Evolutionary conservation across 2,888 invertebrate species (phyloP).

Genomic region (Lymantria monacha): DNA sequence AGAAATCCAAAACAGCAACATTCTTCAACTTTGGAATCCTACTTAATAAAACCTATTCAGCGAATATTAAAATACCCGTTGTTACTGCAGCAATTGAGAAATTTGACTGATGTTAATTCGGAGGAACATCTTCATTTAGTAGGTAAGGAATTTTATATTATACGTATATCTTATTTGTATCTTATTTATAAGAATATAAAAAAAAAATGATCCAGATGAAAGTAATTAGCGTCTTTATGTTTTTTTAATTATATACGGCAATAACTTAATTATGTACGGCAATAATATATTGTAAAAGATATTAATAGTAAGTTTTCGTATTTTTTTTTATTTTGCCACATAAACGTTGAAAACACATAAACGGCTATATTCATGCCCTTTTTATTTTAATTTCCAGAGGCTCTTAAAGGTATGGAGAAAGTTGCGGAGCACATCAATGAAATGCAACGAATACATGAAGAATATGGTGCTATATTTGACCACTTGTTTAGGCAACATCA

Average conservation of each 20-base stretch:
- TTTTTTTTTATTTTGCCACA: too few species aligned
- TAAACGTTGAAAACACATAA: too few species aligned
- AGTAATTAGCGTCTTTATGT: too few species aligned
- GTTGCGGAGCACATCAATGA: conserved; percentile 99
- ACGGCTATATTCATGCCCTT: too few species aligned
- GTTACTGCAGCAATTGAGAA: conserved; percentile 95
- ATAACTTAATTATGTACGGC: too few species aligned
- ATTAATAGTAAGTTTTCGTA: too few species aligned
- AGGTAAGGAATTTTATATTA: conserved; percentile 85
- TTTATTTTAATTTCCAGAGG: conserved; percentile 84
- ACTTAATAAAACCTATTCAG: conserved; percentile 99
- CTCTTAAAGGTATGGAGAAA: conserved; percentile 98
- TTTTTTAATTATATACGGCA: too few species aligned
- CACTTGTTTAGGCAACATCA: conserved; percentile 97
- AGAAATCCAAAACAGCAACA: conserved; percentile 98
- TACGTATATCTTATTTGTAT: background rate
- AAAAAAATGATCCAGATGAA: too few species aligned
- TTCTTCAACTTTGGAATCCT: conserved; percentile 97
- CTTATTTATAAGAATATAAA: too few species aligned
- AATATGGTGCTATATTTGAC: conserved; percentile 99
- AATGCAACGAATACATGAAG: conserved; percentile 99
- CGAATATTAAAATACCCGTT: conserved; percentile 98
- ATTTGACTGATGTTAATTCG: conserved; percentile 94
- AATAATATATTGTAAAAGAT: too few species aligned
- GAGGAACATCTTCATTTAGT: conserved; percentile 97